Conservation (phyloP, 2,888 invertebrate species). For the Clistopyga incitator region DNA sequence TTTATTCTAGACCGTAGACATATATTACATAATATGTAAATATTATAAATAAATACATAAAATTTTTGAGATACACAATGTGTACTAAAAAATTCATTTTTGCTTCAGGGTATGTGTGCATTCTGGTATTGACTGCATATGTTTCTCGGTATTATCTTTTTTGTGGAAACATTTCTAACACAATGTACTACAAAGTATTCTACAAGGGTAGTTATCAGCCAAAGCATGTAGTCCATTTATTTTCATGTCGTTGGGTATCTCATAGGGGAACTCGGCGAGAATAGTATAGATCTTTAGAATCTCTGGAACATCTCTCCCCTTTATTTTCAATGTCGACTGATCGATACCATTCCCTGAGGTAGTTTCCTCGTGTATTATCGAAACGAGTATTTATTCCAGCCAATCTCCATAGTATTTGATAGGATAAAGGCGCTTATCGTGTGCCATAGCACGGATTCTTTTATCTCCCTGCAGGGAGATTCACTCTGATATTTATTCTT, state of each 20-base stretch:
- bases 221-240: slow-evolving; percentile 29
- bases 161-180: neutral
- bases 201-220: neutral
- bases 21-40: no score
- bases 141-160: neutral
- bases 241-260: slow-evolving; percentile 15
- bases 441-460: neutral
- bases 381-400: slow-evolving; percentile 25
- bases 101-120: neutral
- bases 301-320: neutral
- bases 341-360: slow-evolving; percentile 22
- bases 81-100: no score
- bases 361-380: slow-evolving; percentile 21
- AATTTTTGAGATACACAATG: no score
- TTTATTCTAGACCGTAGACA: no score
- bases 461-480: slow-evolving; percentile 9
- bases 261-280: neutral
- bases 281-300: slow-evolving; percentile 20
- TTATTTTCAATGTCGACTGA: slow-evolving; percentile 45
- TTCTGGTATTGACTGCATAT: neutral
- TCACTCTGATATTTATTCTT: neutral
- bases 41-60: no score
- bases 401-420: slow-evolving; percentile 40
- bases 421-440: neutral
- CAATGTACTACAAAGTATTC: neutral